Conservation (phyloP, 2,888 invertebrate species). For the Oasisia sp. region DNA sequence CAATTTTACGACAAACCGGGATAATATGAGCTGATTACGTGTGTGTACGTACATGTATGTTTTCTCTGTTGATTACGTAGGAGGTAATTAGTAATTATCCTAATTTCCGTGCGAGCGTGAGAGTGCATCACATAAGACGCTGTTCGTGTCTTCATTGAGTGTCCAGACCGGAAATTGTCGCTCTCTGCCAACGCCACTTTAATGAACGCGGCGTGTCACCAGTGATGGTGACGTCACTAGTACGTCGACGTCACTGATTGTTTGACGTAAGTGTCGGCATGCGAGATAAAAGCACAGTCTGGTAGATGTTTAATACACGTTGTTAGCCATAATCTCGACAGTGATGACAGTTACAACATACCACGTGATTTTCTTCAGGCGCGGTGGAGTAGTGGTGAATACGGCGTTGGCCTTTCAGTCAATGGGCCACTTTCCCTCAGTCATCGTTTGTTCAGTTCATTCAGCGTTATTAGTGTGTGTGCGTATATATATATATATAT, state of each 20-base stretch:
- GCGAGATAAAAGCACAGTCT: not conserved
- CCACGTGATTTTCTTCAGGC: not conserved
- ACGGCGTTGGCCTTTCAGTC: no score
- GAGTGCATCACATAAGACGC: not conserved
- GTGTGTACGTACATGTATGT: no score
- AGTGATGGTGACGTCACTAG: not conserved
- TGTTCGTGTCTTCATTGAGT: not conserved
- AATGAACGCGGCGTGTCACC: not conserved
- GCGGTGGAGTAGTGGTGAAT: no score
- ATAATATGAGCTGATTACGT: no score
- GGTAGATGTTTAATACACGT: not conserved
- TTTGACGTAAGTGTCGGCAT: not conserved
- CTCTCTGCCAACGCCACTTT: not conserved
- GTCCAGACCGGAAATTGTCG: not conserved
- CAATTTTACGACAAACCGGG: no score
- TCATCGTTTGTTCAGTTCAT: no score
- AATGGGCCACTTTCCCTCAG: no score
- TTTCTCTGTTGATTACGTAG: no score
- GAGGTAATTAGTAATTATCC: no score
- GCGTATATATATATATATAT: no score
- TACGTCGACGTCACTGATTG: not conserved
- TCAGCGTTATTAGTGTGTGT: no score
- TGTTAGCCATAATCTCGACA: not conserved
- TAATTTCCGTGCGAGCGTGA: no score
- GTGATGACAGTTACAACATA: not conserved